Evolutionary conservation across 2,888 invertebrate genomes (phyloP).

Genomic region (Ormyrus rosae): DNA sequence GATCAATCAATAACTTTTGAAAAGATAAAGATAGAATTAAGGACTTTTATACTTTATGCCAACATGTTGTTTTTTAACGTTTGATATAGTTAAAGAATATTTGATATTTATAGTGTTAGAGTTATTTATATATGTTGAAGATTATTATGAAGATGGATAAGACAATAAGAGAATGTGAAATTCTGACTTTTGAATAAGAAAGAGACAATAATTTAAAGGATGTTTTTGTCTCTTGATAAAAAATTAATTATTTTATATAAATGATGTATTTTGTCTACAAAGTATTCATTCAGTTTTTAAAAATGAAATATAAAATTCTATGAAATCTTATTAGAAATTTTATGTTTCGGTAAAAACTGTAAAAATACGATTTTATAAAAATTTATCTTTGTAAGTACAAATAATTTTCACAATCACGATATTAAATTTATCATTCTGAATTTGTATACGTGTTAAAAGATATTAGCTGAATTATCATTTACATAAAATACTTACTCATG

Average conservation of each 20-base stretch:
- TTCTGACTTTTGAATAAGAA: slow-evolving; percentile 9
- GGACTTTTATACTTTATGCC: slow-evolving; percentile 7
- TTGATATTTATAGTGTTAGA: background rate
- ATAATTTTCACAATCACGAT: no score
- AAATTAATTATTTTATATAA: slow-evolving; percentile 8
- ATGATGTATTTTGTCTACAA: background rate
- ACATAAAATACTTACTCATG: no score
- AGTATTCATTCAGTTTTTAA: no score
- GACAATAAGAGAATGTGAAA: slow-evolving; percentile 4
- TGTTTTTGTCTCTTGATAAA: slow-evolving; percentile 9
- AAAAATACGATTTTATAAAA: no score
- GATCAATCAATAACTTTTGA: background rate
- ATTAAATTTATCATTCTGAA: no score
- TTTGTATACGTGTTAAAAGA: no score
- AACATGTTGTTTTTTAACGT: background rate
- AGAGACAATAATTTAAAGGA: slow-evolving; percentile 1
- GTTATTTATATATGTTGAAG: background rate
- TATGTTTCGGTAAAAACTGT: no score
- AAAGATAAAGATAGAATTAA: background rate
- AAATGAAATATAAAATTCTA: no score
- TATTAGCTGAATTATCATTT: no score
- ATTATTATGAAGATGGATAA: background rate
- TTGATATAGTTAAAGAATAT: slow-evolving; percentile 1
- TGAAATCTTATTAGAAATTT: no score
- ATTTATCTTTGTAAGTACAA: no score